Percentiles rank a stretch among this genome's conserved stretches.
Conservation (phyloP, 2,113 vertebrate genomes). For the Platanista minor region DNA sequence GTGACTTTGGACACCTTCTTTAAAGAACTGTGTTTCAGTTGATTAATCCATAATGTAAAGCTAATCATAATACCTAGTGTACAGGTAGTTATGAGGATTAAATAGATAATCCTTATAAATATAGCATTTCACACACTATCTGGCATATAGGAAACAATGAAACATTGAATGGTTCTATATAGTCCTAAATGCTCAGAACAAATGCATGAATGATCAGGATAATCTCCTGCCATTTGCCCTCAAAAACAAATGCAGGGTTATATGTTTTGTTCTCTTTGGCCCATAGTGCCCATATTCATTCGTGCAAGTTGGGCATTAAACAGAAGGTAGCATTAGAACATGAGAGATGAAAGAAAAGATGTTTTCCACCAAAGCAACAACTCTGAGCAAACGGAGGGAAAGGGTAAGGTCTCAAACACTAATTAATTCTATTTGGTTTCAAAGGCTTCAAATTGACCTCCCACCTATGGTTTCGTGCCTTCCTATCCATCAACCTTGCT, state of each 20-base stretch:
- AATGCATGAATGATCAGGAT: neutral
- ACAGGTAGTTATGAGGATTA: neutral
- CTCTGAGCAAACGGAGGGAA: neutral
- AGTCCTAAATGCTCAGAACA: neutral
- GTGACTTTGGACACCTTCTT: constrained; percentile 39
- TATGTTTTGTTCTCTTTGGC: neutral
- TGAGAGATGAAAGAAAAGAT: neutral
- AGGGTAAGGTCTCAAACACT: neutral
- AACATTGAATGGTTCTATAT: neutral
- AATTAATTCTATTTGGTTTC: neutral
- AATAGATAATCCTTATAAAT: neutral
- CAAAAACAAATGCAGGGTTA: neutral
- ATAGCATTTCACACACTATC: neutral
- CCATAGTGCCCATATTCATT: neutral
- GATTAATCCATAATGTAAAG: neutral
- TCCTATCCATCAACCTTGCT: neutral
- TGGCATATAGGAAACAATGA: neutral
- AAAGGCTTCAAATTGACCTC: neutral
- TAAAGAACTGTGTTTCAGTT: neutral
- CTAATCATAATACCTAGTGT: neutral
- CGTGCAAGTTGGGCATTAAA: neutral
- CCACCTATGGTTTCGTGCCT: neutral
- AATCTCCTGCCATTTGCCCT: neutral
- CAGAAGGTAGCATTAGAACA: neutral
- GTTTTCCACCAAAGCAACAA: neutral